Base-by-base conservation (phyloP, 2,888 invertebrate genomes). In the Trichacis sp. region DNA sequence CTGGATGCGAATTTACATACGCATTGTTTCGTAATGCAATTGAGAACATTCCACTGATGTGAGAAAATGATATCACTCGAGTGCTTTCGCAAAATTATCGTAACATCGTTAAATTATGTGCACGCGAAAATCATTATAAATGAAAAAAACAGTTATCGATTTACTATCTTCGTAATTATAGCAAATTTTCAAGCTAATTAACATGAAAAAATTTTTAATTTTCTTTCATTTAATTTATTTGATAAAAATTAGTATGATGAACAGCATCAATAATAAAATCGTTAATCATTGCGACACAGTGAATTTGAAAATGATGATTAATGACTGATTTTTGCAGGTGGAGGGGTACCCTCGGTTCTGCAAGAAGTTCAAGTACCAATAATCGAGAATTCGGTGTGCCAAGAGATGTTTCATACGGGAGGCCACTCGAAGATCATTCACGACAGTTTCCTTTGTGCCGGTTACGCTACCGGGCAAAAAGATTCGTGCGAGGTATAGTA, bases 321-420 rank as follows among this genome's bases (percentile, higher is more conserved):
- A n/a, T n/a, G n/a, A n/a, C n/a, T n/a, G n/a, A n/a, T n/a, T n/a
- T n/a, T n/a, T n/a, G 3, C 72, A 89, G 89, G 88, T 8, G 96
- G 96, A 11, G 94, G 94, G 9, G 94, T 96, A 1, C 96, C 96
- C 0, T 93, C 94, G 2, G 90, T 95, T 1, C 85, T 96, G 20
- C 95, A 96, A 84, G 95, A 95, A 87, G 96, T 96, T 1, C 92
- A 93, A 87, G 95, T 96, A 18, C 96, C 96, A 30, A 91, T 96
- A 65, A 94, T 96, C 86, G 94, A 95, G 80, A 96, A 96, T 84
- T 89, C 89, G 69, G 93, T 95, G 9, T 96, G 96, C 81, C 96
- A 96, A 82, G 93, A 95, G 82, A 96, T 96, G 96, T 96, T 96
- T 88, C 90, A 92, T 73, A 93, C 94, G 0, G 95, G 94, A 1